These are phyloP conservation scores for Noctua janthina DNA, from an alignment of 2,888 invertebrate genomes.

Conservation along the genomic window DNA sequence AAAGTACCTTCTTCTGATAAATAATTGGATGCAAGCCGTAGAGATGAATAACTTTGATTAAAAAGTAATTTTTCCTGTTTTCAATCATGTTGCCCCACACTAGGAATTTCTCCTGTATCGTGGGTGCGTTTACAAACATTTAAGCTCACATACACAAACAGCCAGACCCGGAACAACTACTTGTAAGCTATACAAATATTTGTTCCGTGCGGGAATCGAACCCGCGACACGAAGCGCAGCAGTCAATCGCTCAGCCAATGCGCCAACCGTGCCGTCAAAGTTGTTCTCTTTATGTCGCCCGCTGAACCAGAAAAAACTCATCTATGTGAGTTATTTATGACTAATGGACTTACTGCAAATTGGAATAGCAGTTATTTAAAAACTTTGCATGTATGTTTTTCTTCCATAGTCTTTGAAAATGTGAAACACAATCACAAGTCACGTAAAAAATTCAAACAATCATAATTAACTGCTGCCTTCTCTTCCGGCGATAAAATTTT, in stretches of 20 bases:
- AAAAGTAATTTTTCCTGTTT: not conserved
- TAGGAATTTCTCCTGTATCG: no score
- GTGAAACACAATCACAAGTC: not conserved
- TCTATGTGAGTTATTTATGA: conserved; percentile 1
- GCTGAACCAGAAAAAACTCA: not conserved
- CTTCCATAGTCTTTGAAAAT: not conserved
- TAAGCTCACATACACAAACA: no score
- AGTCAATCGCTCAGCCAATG: no score
- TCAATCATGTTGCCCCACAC: not conserved
- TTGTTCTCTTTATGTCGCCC: no score
- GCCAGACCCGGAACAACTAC: no score
- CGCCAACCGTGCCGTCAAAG: no score
- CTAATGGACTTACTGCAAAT: conserved; percentile 17
- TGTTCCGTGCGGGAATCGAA: no score
- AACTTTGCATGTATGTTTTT: not conserved
- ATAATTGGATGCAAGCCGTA: conserved; percentile 14
- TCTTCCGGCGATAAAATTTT: not conserved
- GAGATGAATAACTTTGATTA: conserved; percentile 2
- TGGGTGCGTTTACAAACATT: no score
- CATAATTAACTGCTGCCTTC: not conserved
- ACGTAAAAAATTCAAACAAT: not conserved
- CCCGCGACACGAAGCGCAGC: no score
- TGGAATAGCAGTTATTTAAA: not conserved
- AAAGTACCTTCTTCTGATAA: not conserved
- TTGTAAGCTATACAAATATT: no score